Percentiles rank a stretch among this genome's conserved stretches.
Evolutionary conservation across 2,113 vertebrate species (phyloP).

Genomic region (Lagopus leucura): DNA sequence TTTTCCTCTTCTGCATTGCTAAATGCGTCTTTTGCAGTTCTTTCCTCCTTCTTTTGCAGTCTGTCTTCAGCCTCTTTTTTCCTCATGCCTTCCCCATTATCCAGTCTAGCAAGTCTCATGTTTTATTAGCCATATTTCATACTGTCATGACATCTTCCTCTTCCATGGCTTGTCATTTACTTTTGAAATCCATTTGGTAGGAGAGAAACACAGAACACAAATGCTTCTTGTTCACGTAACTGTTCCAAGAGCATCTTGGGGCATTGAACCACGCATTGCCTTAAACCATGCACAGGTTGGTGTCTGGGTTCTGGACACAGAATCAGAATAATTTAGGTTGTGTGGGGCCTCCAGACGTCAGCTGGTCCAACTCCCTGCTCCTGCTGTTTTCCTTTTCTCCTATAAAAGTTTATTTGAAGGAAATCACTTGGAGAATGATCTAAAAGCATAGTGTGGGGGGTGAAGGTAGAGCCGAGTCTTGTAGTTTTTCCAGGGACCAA

Average conservation of each 20-base stretch:
- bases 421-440: not conserved
- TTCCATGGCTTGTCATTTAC: not conserved
- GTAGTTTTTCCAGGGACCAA: not conserved
- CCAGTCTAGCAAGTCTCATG: not conserved
- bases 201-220: not conserved
- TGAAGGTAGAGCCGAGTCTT: not conserved
- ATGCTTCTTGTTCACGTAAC: not conserved
- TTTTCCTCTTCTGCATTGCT: not conserved
- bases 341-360: not conserved
- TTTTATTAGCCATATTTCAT: not conserved
- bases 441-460: not conserved
- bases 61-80: not conserved
- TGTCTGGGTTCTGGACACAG: not conserved
- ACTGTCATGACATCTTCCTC: not conserved
- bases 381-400: not conserved
- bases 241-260: not conserved
- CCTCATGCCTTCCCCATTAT: not conserved
- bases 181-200: not conserved
- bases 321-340: not conserved
- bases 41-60: not conserved
- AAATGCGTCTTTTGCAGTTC: not conserved
- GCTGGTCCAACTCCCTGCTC: not conserved
- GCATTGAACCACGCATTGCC: rapidly evolving
- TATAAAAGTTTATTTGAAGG: not conserved
- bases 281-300: not conserved